These are phyloP conservation scores for Ceratina japonica DNA, from an alignment of 1,140 invertebrate species.

Conservation along the genomic window DNA sequence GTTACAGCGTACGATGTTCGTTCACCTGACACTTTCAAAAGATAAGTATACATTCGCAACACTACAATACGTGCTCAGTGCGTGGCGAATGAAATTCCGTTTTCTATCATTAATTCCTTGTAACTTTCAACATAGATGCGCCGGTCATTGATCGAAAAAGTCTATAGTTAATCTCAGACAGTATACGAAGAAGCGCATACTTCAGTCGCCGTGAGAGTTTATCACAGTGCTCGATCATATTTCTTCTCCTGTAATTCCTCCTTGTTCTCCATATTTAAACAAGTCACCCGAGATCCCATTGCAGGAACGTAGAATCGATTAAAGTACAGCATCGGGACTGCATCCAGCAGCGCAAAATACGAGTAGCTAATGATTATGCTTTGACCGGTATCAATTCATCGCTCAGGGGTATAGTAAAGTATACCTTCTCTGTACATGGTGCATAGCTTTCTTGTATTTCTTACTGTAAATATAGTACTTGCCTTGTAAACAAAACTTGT, in stretches of 20 bases:
- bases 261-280: constrained; percentile 24
- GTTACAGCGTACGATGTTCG: too few species aligned
- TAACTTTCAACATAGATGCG: constrained; percentile 14
- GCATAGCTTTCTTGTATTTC: too few species aligned
- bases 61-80: too few species aligned
- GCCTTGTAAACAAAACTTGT: too few species aligned
- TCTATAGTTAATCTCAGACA: constrained; percentile 5
- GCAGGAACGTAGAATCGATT: constrained; percentile 6
- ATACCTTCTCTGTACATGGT: background rate
- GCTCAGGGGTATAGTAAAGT: background rate
- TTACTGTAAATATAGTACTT: too few species aligned
- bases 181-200: constrained; percentile 3
- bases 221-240: background rate
- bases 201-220: background rate
- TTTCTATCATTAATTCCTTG: constrained; percentile 18
- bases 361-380: background rate
- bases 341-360: constrained; percentile 1
- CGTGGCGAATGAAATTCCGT: constrained; percentile 1
- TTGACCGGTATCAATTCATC: background rate
- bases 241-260: constrained; percentile 5
- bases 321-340: constrained; percentile 1
- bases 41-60: background rate
- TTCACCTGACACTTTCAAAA: too few species aligned
- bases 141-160: constrained; percentile 2
- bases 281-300: constrained; percentile 1